Base-by-base conservation (phyloP, 2,113 vertebrate genomes). In the Antigone vipio region DNA sequence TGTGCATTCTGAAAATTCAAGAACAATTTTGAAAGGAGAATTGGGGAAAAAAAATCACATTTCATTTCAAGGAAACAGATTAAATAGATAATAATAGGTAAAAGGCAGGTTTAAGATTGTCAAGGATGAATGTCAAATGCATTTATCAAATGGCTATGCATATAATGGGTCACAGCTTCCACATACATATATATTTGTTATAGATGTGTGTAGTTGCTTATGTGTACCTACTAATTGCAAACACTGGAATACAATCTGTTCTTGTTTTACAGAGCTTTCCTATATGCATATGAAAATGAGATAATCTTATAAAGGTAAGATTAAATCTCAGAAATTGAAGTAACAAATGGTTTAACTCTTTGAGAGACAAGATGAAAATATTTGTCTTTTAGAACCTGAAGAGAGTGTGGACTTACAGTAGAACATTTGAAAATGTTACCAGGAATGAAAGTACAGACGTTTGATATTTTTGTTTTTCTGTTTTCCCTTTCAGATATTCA, bases 1-100 rank as follows among this genome's bases (percentile, higher is more conserved):
- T 89, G 89, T 58, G 58, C 60, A 89, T 45, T 95, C 34, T 87
- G 47, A 90, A 74, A 88, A 78, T 81, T 93, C 34, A 91, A 84
- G 40, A 86, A 49, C 30, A 91, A 81, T 50, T 93, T 55, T 75
- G 20, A 88, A 84, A 21, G 45, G 29, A 79, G 35, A 79, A 78
- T 4, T 52, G 6, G 27, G 40, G 40, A 42, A 3, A 67, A 85
- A 49, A 74, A 15, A 12, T 21, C 40, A 38, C 44, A 63, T 80
- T 89, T 86, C 50, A 73, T 74, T 71, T 73, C 42, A 93, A 89
- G 24, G 32, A 77, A 86, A 94, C 11, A 88, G 44, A 92, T 73
- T 59, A 89, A 91, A 84, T 35, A 55, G 44, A 42, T 47, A 92
- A 38, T 50, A 82, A 58, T 53, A 64, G 6, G 23, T 50, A 45